These are phyloP conservation scores for Tetramorium bicarinatum DNA, from an alignment of 2,888 invertebrate genomes.

Conservation along the genomic window DNA sequence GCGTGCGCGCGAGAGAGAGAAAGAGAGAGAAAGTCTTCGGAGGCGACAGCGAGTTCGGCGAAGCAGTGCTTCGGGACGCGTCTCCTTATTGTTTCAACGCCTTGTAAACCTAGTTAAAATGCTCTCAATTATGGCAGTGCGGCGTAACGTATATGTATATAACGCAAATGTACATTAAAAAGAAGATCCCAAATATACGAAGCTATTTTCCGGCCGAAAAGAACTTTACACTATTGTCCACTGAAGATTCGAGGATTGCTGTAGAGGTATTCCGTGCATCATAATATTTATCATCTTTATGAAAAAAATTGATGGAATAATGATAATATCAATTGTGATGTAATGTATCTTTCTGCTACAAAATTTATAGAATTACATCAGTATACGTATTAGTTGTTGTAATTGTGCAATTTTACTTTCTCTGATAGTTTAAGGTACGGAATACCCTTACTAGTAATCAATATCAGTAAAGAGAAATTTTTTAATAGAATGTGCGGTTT, in stretches of 20 bases:
- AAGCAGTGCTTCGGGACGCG: conserved; percentile 67
- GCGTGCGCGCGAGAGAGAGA: neutral
- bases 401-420: conserved; percentile 17
- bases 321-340: neutral
- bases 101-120: conserved; percentile 69
- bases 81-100: conserved; percentile 70
- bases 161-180: conserved; percentile 75
- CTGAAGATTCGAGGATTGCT: conserved; percentile 1
- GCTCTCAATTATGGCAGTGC: conserved; percentile 60
- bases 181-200: conserved; percentile 82
- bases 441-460: neutral
- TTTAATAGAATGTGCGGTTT: neutral
- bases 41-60: conserved; percentile 51
- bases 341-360: neutral
- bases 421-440: neutral
- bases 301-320: neutral
- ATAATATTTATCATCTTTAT: conserved; percentile 1
- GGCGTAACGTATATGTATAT: conserved; percentile 75
- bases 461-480: neutral
- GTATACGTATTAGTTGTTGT: neutral
- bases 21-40: conserved; percentile 52
- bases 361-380: neutral
- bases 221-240: conserved; percentile 13
- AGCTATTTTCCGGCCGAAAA: conserved; percentile 84
- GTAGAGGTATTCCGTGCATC: conserved; percentile 21